These are phyloP conservation scores for Zenarchopterus dispar DNA, from an alignment of 2,797 vertebrate genomes.

Conservation along the genomic window DNA sequence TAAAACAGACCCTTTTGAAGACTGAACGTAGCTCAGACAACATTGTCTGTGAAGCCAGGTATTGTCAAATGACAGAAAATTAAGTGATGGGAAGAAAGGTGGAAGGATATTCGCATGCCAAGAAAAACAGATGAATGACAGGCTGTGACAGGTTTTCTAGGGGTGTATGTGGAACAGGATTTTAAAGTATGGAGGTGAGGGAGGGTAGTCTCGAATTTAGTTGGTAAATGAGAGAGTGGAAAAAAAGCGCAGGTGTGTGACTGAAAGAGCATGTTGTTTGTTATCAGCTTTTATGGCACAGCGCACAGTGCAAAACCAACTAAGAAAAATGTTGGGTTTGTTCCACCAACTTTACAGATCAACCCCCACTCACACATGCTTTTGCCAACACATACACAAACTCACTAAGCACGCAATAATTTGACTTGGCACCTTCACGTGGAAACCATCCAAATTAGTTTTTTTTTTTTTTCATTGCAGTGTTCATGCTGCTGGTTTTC, in stretches of 20 bases:
- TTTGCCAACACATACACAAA: background rate
- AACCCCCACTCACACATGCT: background rate
- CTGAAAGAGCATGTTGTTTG: constrained; percentile 17
- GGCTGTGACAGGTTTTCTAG: constrained; percentile 42
- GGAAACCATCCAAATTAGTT: background rate
- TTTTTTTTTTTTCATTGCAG: constrained; percentile 70
- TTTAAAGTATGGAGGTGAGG: background rate
- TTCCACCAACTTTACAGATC: constrained; percentile 21
- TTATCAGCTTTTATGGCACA: background rate
- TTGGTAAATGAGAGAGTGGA: background rate
- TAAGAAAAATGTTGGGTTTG: constrained; percentile 34
- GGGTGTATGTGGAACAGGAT: constrained; percentile 15
- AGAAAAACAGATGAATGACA: constrained; percentile 38
- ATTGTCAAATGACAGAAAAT: constrained; percentile 24
- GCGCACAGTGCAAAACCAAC: constrained; percentile 10
- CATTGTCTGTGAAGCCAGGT: too few species aligned
- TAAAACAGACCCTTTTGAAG: too few species aligned
- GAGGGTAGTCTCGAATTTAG: background rate
- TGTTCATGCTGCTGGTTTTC: constrained; percentile 81
- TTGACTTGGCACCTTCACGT: background rate
- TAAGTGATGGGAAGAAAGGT: background rate
- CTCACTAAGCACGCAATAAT: background rate
- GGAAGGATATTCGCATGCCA: constrained; percentile 20
- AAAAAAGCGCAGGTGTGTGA: constrained; percentile 10
- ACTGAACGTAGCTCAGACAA: too few species aligned